Percentiles rank a stretch among this genome's conserved stretches.
phyloP scores from a whole-genome alignment of 2,888 invertebrate genomes.

The Tetheella fluctuosa region DNA sequence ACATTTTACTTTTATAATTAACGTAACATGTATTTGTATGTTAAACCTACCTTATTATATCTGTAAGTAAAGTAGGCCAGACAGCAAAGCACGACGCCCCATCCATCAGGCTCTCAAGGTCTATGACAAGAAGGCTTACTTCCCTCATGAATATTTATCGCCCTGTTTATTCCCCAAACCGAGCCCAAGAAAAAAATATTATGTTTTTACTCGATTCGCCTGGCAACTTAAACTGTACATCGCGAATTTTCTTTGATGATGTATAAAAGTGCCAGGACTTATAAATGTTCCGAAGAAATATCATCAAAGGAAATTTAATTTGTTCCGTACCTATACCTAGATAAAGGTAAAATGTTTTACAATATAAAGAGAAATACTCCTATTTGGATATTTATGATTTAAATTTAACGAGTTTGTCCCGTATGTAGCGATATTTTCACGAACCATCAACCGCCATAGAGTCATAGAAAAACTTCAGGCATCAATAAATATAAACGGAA shows the following conservation, averaged over 20 bases:
- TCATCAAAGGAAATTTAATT: slow-evolving; percentile 33
- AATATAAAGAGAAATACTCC: not conserved
- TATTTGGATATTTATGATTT: too few relatives aligned
- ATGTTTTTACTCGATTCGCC: slow-evolving; percentile 51
- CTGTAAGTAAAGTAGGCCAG: slow-evolving; percentile 36
- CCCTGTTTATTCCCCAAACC: slow-evolving; percentile 63
- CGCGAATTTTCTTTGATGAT: slow-evolving; percentile 38
- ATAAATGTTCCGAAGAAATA: slow-evolving; percentile 23
- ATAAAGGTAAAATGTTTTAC: not conserved
- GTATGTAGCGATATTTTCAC: too few relatives aligned
- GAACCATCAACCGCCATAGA: too few relatives aligned
- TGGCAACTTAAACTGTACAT: slow-evolving; percentile 37
- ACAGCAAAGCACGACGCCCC: slow-evolving; percentile 57
- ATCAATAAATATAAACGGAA: too few relatives aligned
- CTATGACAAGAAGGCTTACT: slow-evolving; percentile 79
- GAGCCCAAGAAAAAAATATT: slow-evolving; percentile 55
- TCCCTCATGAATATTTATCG: slow-evolving; percentile 77
- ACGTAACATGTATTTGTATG: slow-evolving; percentile 12
- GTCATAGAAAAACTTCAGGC: too few relatives aligned
- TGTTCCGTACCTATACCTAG: slow-evolving; percentile 16
- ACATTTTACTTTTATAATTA: too few relatives aligned
- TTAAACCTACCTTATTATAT: slow-evolving; percentile 18
- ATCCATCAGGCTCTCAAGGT: slow-evolving; percentile 77
- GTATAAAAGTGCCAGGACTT: slow-evolving; percentile 30
- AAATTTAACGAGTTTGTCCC: too few relatives aligned